These are phyloP conservation scores for Wasmannia auropunctata DNA, from an alignment of 1,140 invertebrate species.

Conservation along the genomic window DNA sequence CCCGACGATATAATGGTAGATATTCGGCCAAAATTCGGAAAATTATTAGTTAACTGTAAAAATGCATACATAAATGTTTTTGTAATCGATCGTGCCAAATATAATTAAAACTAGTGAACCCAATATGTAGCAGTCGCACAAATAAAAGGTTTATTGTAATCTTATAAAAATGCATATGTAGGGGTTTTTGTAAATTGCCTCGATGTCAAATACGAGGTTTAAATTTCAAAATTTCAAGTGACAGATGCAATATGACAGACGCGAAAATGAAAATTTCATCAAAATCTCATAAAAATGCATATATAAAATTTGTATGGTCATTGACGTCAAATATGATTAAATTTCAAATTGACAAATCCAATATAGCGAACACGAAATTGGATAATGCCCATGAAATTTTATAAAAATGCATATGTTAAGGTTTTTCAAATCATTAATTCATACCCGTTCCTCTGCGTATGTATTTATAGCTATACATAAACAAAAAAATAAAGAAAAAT, in stretches of 20 bases:
- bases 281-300: conserved; percentile 28
- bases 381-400: not conserved
- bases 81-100: not conserved
- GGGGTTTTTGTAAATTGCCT: not conserved
- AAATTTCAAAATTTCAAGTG: conserved; percentile 17
- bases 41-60: not conserved
- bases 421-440: not conserved
- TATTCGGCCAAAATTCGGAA: not conserved
- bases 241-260: conserved; percentile 4
- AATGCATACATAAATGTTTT: not conserved
- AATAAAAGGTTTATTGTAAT: not conserved
- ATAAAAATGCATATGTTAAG: conserved; percentile 10
- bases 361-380: not conserved
- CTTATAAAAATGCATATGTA: conserved; percentile 5
- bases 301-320: not conserved
- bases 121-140: not conserved
- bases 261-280: conserved; percentile 5
- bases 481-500: not conserved
- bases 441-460: not conserved
- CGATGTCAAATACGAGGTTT: not conserved
- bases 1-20: not conserved
- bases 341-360: conserved; percentile 17
- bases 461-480: not conserved
- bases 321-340: conserved; percentile 30
- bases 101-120: not conserved